Base-by-base conservation (phyloP, 2,113 vertebrate genomes). In the Dasyornis broadbenti region DNA sequence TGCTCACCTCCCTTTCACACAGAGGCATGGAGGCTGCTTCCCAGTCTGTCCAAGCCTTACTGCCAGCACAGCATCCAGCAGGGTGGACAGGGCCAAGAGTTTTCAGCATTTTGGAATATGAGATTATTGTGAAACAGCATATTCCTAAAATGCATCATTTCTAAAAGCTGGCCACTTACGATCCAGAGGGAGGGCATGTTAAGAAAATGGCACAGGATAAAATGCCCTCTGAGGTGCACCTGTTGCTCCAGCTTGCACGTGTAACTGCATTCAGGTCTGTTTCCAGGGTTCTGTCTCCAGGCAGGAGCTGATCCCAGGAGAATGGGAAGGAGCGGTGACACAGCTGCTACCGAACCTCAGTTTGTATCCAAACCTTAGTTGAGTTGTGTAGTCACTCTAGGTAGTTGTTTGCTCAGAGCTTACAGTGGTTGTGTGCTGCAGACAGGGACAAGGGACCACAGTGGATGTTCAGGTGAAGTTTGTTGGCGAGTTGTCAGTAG, bases 241-340 rank as follows among this genome's bases (percentile, higher is more conserved):
- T 47, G 8, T 23, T 9, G 31, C 59, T 84, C 42, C 24, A 50
- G n/a, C 12, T 1, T 44, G 54, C 63, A 54, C 2, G 0, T 14
- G 33, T 26, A 15, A n/a, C 28, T 50, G 65, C 53, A 14, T n/a
- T 85, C 6, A 11, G 24, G 63, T 79, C 21, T 19, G 11, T 49
- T 82, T 37, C 37, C 42, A 19, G 22, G 45, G 20, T 39, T 56
- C 63, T 95, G 39, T 28, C 37, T 70, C 7, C 18, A 26, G 27
- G 44, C 76, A 60, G 40, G 68, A 60, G 30, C 37, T 26, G 30
- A 56, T 19, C 11, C 26, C 14, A 37, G 73, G 22, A 39, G 50
- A 73, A 37, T 0, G 0, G 69, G 52, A 57, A n/a, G 57, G 26
- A 84, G 21, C 0, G 3, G 49, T 76, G 75, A 33, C 53, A 49